Base-by-base conservation (phyloP, 2,888 invertebrate species). In the Euplexia lucipara region DNA sequence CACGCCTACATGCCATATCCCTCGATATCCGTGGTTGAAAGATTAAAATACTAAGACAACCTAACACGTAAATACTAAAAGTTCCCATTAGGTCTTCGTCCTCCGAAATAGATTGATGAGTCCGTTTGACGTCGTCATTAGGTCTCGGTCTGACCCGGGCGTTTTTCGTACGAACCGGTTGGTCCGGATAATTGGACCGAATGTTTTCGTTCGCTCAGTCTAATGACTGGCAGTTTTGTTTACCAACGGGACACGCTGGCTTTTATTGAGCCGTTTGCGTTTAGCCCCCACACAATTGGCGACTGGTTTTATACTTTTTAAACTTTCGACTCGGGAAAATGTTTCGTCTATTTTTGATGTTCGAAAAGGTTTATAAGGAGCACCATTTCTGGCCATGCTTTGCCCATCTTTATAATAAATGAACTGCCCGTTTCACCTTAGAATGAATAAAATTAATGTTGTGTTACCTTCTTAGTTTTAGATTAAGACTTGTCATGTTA, bases 161-260 rank as follows among this genome's bases (percentile, higher is more conserved):
- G 89, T 92, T 93, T 93, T 93, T 90, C 88, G 86, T 81, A 65
- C 84, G 81, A 82, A 79, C 82, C 84, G 79, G 72, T 76, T 78
- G 80, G 83, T 78, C 83, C 82, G 89, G 90, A 93, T 93, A 94
- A 94, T 94, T 94, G 94, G 90, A 90, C 88, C 88, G 88, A 93
- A 93, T 92, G 91, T 92, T 94, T 92, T 92, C 91, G 88, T 88
- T 89, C 90, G 90, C 82, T 84, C 90, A 81, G 87, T 90, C 90
- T 94, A 94, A 94, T 94, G 94, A 94, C 94, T 91, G 91, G 91
- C 92, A 91, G 90, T 93, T 93, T 90, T 93, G 91, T 94, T 93
- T 92, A 90, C 91, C 87, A 87, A 89, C 88, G 91, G 88, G 91
- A 92, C 92, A 90, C 83, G 85, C 88, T 86, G 86, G 84, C 90